Conservation (phyloP, 2,888 invertebrate species). For the Steromphala cineraria region DNA sequence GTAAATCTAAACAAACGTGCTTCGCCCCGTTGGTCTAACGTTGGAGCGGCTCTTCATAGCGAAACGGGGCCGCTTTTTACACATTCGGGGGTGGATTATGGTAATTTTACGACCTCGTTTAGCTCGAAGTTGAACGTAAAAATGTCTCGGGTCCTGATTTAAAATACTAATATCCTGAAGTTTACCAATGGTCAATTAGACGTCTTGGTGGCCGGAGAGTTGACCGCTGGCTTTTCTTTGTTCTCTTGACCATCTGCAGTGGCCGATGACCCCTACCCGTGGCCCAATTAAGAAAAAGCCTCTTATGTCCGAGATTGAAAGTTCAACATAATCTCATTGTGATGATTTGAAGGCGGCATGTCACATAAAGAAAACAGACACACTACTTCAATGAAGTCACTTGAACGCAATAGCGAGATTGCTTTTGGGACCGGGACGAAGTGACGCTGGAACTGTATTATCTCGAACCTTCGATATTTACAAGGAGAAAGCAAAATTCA, state of each 20-base stretch:
- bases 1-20: background rate
- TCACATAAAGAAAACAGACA: too few relatives aligned
- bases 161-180: slow-evolving; percentile 5
- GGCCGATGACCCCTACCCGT: too few relatives aligned
- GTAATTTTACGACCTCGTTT: background rate
- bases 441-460: too few relatives aligned
- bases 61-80: background rate
- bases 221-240: background rate
- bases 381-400: too few relatives aligned
- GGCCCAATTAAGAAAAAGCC: too few relatives aligned
- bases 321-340: too few relatives aligned
- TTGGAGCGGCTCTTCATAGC: background rate
- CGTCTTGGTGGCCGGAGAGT: background rate
- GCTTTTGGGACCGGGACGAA: too few relatives aligned
- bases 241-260: background rate
- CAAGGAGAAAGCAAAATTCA: too few relatives aligned
- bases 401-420: too few relatives aligned
- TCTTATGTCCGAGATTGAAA: too few relatives aligned
- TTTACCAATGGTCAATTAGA: background rate
- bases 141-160: background rate
- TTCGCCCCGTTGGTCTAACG: background rate
- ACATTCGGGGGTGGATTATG: background rate
- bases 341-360: too few relatives aligned
- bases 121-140: background rate
- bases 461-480: too few relatives aligned